A percentile compares a stretch with the other conserved stretches of the same genome.
Conservation (phyloP, 2,113 vertebrate genomes). For the Cheirogaleus medius region DNA sequence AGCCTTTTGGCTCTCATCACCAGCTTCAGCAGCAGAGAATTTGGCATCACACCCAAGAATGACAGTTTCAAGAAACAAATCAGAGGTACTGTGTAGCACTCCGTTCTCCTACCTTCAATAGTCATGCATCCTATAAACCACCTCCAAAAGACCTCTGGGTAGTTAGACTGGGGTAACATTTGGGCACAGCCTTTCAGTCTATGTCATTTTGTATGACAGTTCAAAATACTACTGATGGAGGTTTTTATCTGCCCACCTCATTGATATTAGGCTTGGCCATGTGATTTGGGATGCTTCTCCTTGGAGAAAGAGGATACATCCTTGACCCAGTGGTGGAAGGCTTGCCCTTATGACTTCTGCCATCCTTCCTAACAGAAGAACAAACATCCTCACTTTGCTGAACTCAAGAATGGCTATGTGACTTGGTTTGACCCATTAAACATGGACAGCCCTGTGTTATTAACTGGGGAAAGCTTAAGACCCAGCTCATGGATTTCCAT, state of each 20-base stretch:
- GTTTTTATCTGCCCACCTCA: background rate
- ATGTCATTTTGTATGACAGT: background rate
- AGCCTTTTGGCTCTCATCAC: background rate
- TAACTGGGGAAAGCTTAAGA: background rate
- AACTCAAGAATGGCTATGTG: background rate
- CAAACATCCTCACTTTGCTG: background rate
- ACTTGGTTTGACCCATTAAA: background rate
- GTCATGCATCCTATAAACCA: background rate
- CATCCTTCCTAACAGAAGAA: background rate
- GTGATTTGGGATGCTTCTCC: background rate
- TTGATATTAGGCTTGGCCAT: background rate
- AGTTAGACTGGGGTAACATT: background rate
- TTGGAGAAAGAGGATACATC: background rate
- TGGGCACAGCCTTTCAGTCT: background rate
- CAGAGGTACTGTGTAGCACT: background rate
- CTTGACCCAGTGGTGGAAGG: background rate
- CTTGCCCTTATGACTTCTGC: background rate
- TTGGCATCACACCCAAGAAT: background rate
- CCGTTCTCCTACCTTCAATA: background rate
- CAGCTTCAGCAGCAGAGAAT: background rate
- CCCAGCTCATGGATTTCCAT: background rate
- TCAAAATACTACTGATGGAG: background rate
- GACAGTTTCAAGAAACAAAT: constrained; percentile 8
- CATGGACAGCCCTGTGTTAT: background rate
- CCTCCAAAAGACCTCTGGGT: background rate